phyloP scores from a whole-genome alignment of 2,888 invertebrate species.

The Eutolmus rufibarbis region DNA sequence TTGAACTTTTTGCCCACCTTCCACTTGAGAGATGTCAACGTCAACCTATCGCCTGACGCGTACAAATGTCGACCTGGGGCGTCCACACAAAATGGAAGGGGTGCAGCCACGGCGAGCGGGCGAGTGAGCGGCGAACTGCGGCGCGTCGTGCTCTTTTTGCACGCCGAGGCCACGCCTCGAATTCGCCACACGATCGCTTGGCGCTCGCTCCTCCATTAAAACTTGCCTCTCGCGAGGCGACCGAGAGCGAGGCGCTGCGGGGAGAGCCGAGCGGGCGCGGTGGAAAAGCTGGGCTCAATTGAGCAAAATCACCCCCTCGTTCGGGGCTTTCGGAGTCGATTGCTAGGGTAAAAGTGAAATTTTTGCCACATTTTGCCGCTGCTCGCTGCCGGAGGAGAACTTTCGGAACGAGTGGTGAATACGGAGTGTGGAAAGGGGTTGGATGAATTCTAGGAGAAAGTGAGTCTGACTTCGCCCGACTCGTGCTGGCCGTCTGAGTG shows the following conservation, averaged over 20 bases:
- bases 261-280: background rate
- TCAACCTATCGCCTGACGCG: conserved; percentile 37
- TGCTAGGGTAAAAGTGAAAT: background rate
- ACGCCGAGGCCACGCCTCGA: background rate
- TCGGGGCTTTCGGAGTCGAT: background rate
- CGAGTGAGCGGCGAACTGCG: too few species aligned
- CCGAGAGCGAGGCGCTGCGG: background rate
- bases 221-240: background rate
- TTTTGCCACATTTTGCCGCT: background rate
- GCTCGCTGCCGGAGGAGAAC: background rate
- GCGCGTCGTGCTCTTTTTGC: background rate
- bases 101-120: background rate
- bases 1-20: conserved; percentile 40
- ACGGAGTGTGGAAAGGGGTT: background rate
- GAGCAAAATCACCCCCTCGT: background rate
- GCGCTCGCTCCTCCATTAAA: conserved; percentile 3
- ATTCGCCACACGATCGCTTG: background rate
- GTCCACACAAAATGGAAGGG: conserved; percentile 14
- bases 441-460: background rate
- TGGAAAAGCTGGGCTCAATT: background rate
- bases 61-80: conserved; percentile 9
- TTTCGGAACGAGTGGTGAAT: background rate
- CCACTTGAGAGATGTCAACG: conserved; percentile 40
- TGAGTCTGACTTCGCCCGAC: background rate
- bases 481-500: background rate